phyloP scores from a whole-genome alignment of 2,113 vertebrate species.

The Oncorhynchus keta region DNA sequence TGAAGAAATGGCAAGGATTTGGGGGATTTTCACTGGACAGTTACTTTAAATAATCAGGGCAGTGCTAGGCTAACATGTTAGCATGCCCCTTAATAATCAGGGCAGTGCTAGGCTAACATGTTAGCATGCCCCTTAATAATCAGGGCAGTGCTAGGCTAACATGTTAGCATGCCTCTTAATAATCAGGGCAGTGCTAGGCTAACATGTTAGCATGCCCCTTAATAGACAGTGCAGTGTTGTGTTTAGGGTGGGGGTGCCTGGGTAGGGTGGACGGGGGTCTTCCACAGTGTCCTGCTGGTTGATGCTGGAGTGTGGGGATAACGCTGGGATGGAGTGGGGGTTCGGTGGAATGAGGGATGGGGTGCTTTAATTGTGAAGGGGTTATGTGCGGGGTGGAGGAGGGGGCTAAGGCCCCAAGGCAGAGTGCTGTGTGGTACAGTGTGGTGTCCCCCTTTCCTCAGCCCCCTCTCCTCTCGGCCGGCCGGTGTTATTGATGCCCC shows the following conservation, averaged over 20 bases:
- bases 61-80: not conserved
- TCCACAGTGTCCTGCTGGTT: too few species aligned
- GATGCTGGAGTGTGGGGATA: not conserved
- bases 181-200: not conserved
- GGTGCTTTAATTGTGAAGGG: not conserved
- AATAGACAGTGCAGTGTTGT: not conserved
- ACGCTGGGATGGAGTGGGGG: not conserved
- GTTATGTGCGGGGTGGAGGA: conserved; percentile 43
- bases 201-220: not conserved
- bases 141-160: not conserved
- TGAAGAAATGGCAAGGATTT: too few species aligned
- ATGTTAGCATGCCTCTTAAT: not conserved
- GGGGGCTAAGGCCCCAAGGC: conserved; percentile 67
- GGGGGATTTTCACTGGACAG: too few species aligned
- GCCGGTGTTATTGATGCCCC: conserved; percentile 84
- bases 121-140: not conserved
- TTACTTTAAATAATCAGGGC: too few species aligned
- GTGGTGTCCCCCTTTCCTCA: conserved; percentile 73
- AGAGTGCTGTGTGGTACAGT: conserved; percentile 71
- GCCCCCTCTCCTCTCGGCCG: conserved; percentile 45
- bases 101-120: not conserved
- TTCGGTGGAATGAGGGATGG: not conserved
- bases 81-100: not conserved
- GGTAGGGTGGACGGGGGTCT: not conserved
- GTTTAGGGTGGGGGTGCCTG: not conserved